Conservation (phyloP, 2,888 invertebrate genomes). For the Hypomecis punctinalis region DNA sequence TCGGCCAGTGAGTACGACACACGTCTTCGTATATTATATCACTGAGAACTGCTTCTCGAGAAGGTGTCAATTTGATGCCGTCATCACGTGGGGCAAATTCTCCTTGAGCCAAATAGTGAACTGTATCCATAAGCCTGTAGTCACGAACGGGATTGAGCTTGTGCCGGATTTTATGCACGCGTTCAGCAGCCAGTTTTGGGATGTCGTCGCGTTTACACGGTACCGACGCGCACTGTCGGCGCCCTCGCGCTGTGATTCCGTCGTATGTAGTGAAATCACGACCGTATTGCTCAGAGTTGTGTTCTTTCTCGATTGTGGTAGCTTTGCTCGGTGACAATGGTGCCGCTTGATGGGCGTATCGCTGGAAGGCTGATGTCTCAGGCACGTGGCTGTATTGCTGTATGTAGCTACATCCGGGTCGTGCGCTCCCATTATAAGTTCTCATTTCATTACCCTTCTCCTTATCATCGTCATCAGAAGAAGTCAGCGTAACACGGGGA, state of each 20-base stretch:
- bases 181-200: conserved; percentile 74
- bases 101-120: conserved; percentile 80
- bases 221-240: conserved; percentile 75
- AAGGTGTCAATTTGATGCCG: conserved; percentile 78
- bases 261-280: conserved; percentile 79
- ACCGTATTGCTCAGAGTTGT: conserved; percentile 78
- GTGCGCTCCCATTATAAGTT: conserved; percentile 52
- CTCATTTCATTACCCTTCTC: conserved; percentile 51
- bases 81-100: conserved; percentile 81
- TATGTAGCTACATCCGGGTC: conserved; percentile 75
- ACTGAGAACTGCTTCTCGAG: conserved; percentile 78
- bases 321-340: conserved; percentile 71
- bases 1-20: conserved; percentile 81
- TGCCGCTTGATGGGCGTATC: conserved; percentile 67
- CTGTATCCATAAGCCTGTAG: conserved; percentile 79
- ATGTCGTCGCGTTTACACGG: conserved; percentile 73
- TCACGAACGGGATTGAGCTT: conserved; percentile 79
- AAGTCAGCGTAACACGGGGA: conserved; percentile 64
- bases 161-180: conserved; percentile 77
- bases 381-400: conserved; percentile 79
- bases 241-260: conserved; percentile 75
- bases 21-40: conserved; percentile 82
- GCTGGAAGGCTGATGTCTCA: conserved; percentile 77
- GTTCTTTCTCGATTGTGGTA: conserved; percentile 74
- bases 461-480: conserved; percentile 69